A percentile compares a stretch with the other conserved stretches of the same genome.
These are phyloP conservation scores for Cephus sareptanus DNA, from an alignment of 2,888 invertebrate genomes.

Conservation along the genomic window DNA sequence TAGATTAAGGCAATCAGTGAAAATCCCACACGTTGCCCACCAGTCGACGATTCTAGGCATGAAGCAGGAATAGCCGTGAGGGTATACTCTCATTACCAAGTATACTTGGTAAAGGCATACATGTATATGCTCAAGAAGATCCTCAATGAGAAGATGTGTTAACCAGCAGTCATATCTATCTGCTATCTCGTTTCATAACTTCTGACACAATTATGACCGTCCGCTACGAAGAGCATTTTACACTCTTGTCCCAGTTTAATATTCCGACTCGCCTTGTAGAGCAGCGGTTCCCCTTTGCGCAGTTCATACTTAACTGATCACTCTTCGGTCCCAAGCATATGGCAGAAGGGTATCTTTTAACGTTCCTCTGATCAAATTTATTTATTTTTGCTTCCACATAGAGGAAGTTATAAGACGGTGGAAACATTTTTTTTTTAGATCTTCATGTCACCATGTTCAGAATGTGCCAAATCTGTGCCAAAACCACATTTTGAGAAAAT, in stretches of 20 bases:
- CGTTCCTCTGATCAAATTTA: background rate
- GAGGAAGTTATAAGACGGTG: no score
- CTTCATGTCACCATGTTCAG: no score
- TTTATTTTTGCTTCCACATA: no score
- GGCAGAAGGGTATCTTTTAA: background rate
- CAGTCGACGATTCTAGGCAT: background rate
- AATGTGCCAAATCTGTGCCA: no score
- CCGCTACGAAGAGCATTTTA: constrained; percentile 25
- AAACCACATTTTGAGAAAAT: no score
- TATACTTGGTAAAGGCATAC: background rate
- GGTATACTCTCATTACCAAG: no score
- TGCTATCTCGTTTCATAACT: constrained; percentile 36
- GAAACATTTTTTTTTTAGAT: no score
- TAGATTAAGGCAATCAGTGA: background rate
- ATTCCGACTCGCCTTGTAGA: constrained; percentile 14
- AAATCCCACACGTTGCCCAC: background rate
- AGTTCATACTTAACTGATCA: background rate
- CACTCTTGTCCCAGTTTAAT: constrained; percentile 28
- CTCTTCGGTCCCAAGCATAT: background rate
- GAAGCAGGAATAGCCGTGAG: background rate
- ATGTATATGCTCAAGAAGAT: background rate
- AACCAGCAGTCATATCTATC: constrained; percentile 19
- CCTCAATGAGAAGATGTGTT: background rate
- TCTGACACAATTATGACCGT: constrained; percentile 21
- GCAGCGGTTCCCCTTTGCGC: constrained; percentile 2